Conservation (phyloP, 2,113 vertebrate species). For the Jaculus jaculus region DNA sequence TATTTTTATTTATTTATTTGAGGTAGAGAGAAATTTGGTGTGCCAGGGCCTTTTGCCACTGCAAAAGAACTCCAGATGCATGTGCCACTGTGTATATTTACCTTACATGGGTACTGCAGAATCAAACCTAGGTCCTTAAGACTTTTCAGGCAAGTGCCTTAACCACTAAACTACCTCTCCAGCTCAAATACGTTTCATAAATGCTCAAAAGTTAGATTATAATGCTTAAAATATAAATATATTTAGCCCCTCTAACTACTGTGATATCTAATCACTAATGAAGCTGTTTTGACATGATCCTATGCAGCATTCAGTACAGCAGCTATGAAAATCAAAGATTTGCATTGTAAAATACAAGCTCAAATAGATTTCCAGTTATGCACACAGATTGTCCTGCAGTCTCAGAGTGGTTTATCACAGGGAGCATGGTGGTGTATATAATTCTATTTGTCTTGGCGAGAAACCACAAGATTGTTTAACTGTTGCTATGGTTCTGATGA, state of each 20-base stretch:
- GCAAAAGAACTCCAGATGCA: too few species aligned
- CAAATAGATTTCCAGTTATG: constrained; percentile 29
- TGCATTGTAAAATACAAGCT: constrained; percentile 57
- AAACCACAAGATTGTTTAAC: background rate
- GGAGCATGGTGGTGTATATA: background rate
- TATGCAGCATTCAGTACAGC: constrained; percentile 1
- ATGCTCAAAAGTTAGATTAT: constrained; percentile 11
- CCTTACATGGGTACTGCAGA: too few species aligned
- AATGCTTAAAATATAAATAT: background rate
- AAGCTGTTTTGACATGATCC: constrained; percentile 51
- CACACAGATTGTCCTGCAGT: background rate
- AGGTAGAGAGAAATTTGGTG: too few species aligned
- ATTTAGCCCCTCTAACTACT: constrained; percentile 20
- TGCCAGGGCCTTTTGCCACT: too few species aligned
- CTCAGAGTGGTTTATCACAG: constrained; percentile 22
- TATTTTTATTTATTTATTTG: too few species aligned
- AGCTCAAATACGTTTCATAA: constrained; percentile 51
- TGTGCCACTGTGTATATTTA: too few species aligned
- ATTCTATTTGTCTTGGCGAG: constrained; percentile 34
- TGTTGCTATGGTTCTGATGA: background rate
- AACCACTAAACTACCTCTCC: too few species aligned
- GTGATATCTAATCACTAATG: constrained; percentile 46
- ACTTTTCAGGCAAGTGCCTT: too few species aligned
- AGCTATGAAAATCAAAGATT: constrained; percentile 30
- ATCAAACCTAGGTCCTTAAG: too few species aligned